Conservation (phyloP, 2,797 vertebrate species). For the Moxostoma hubbsi region DNA sequence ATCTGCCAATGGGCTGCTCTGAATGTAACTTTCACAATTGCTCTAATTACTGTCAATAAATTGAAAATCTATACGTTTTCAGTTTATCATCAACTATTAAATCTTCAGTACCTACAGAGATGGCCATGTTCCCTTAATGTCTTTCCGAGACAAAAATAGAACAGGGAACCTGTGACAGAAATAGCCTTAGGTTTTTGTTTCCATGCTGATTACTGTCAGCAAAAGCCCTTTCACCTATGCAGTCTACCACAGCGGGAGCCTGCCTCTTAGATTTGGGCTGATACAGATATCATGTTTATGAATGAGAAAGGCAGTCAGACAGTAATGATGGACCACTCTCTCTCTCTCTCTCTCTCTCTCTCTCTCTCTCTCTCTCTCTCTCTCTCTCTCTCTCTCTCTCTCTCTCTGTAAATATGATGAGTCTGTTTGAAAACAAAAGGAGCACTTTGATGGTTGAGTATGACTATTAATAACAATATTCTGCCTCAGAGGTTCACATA, state of each 20-base stretch:
- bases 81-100: background rate
- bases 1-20: background rate
- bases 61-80: slow-evolving; percentile 11
- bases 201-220: slow-evolving; percentile 11
- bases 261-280: slow-evolving; percentile 5
- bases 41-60: slow-evolving; percentile 2
- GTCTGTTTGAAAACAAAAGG: slow-evolving; percentile 11
- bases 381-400: background rate
- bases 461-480: slow-evolving; percentile 16
- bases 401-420: background rate
- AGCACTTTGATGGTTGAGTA: slow-evolving; percentile 1
- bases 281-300: slow-evolving; percentile 39
- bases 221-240: slow-evolving; percentile 26
- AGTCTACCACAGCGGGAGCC: background rate
- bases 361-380: background rate
- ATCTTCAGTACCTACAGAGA: background rate
- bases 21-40: background rate
- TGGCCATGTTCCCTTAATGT: background rate
- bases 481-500: background rate
- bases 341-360: background rate
- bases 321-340: slow-evolving; percentile 8
- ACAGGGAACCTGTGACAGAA: slow-evolving; percentile 18
- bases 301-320: background rate
- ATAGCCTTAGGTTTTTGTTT: slow-evolving; percentile 5
- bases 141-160: slow-evolving; percentile 19